Evolutionary conservation across 2,888 invertebrate genomes (phyloP), one percentile per base, ranked within the genome.

Genomic region (Deilephila elpenor): DNA sequence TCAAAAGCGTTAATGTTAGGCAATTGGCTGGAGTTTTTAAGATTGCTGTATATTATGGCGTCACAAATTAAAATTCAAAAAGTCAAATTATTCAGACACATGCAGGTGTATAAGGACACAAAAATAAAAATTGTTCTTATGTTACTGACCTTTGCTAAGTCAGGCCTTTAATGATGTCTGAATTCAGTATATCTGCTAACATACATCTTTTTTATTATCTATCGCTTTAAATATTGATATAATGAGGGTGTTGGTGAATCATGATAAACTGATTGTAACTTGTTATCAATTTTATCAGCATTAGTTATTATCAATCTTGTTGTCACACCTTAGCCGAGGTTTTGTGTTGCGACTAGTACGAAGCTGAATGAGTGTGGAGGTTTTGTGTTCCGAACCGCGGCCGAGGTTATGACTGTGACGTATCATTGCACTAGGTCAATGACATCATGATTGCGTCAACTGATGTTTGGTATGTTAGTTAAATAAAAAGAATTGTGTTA

Each of bases 381-480:
- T 89, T 86, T 88, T 82, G 88, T 83, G 88, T 84, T 89, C 76
- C 89, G 72, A 88, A 74, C 74, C 25, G 67, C 51, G 25, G 67
- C 14, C 67, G 67, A 67, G 25, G 44, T 25, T 19, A 51, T 25
- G 67, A 51, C 67, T 29, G 17, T 67, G 67, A 67, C 67, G 67
- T 67, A 25, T 59, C 34, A 59, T 59, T 59, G 56, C 56, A 19
- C 71, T 71, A 34, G 71, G 71, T 34, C 56, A 59, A 56, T 59
- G 71, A 59, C 59, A 56, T 71, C 71, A 71, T 37, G 1, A 71
- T 37, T 20, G 14, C 20, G 59, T 34, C n/a, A 19, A 59, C 34
- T n/a, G 19, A 25, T 59, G 34, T 71, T 37, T 53, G 34, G 32
- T 70, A 5, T 64, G 29, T 61, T 17, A 20, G 37, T 20, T 64